Evolutionary conservation across 2,797 vertebrate species (phyloP).

Genomic region (Mormyrus proboscirostris): DNA sequence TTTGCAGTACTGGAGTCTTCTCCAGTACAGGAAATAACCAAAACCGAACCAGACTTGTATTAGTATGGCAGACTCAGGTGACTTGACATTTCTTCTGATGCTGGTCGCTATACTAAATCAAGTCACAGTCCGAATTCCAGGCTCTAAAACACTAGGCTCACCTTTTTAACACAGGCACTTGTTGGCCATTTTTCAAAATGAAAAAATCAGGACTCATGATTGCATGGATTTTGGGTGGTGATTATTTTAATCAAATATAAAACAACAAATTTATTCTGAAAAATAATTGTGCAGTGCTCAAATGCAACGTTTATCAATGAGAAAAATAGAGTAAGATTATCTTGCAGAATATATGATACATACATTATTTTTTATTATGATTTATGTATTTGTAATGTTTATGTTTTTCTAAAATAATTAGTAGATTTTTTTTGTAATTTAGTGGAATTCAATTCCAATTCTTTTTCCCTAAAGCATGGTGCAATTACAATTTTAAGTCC

Average conservation of each 20-base stretch:
- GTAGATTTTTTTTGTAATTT: background rate
- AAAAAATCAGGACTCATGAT: background rate
- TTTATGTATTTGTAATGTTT: too few relatives aligned
- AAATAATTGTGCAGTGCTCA: background rate
- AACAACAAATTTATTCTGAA: background rate
- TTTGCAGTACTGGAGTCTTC: background rate
- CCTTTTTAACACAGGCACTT: background rate
- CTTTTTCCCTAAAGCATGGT: background rate
- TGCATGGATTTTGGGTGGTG: background rate
- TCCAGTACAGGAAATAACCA: background rate
- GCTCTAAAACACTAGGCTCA: background rate
- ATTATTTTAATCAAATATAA: background rate
- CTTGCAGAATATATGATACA: too few relatives aligned
- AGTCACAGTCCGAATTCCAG: background rate
- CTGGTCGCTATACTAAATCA: background rate
- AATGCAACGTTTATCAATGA: background rate
- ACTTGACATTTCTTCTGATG: background rate
- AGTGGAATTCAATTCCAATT: background rate
- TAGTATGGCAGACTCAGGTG: background rate
- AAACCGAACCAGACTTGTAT: background rate
- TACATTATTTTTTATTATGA: too few relatives aligned
- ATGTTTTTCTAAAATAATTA: too few relatives aligned
- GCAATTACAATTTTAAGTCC: background rate
- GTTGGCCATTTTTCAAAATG: background rate
- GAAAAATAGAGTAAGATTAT: background rate